phyloP scores from a whole-genome alignment of 2,113 vertebrate genomes.

The Hylia prasina region DNA sequence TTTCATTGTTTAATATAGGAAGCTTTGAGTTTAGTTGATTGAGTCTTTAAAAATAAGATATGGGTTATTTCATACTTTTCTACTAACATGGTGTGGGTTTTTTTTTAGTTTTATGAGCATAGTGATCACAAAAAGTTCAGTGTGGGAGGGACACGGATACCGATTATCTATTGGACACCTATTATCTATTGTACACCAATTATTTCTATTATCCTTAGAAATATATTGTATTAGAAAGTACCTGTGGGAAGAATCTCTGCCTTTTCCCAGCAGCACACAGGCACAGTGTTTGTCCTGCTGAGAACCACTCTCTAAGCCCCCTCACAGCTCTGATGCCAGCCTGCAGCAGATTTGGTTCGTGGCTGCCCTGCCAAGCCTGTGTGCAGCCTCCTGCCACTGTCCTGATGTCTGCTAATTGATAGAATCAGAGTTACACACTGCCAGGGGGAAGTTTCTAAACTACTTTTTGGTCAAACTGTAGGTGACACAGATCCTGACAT shows the following conservation, averaged over 20 bases:
- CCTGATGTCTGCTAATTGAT: not conserved
- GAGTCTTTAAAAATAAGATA: not conserved
- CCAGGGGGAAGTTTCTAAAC: not conserved
- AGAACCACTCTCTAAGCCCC: not conserved
- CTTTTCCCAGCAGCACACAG: not conserved
- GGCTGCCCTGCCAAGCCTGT: not conserved
- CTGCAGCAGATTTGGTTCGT: fast-evolving
- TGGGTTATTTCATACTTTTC: not conserved
- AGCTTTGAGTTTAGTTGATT: not conserved
- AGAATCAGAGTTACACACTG: not conserved
- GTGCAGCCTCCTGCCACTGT: not conserved
- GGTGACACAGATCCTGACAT: not conserved
- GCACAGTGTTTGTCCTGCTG: not conserved
- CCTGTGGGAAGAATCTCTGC: not conserved
- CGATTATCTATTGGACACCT: too few relatives aligned
- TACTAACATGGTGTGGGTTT: not conserved
- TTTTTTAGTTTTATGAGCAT: not conserved
- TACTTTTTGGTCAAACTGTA: not conserved
- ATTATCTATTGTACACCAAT: too few relatives aligned
- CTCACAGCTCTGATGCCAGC: fast-evolving
- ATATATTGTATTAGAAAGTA: not conserved
- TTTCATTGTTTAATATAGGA: not conserved
- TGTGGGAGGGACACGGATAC: not conserved
- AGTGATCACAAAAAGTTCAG: not conserved
- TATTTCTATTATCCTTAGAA: not conserved